Base-by-base conservation (phyloP, 2,888 invertebrate species). In the Scaptomyza caliginosa region DNA sequence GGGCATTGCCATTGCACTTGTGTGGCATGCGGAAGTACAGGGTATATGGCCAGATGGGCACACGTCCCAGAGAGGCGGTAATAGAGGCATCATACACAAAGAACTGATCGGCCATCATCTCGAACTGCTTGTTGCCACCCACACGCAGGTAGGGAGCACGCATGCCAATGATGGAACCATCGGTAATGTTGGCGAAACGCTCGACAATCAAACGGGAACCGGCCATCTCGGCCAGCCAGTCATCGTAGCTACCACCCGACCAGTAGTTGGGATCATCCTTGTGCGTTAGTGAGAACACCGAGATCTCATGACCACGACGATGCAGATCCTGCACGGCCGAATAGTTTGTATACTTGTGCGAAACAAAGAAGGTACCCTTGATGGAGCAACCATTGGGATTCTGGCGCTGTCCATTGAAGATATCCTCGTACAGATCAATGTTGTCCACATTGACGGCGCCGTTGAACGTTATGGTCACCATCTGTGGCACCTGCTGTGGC, bases 11-110 rank as follows among this genome's bases (percentile, higher is more conserved):
- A 91, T 97, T 97, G 91, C 98, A 98, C 91, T 96, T 97, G 92
- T 98, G 98, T 0, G 98, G 97, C 96, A 98, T 97, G 69, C 97
- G 94, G 95, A 97, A 98, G 93, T 98, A 98, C 21, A 99, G 92
- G 2, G 98, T 98, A 93, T 98, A 99, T 0, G 99, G 99, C 98
- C 98, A 99, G 90, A 97, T 96, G 50, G 98, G 98, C 23, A 97
- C 97, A 46, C 97, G 95, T 30, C 95, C 94, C 55, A 97, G 93
- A 0, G 97, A 96, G 23, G 97, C 97, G 1, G 97, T 97, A 89
- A 98, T 97, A 10, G 98, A 97, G 21, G 98, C 97, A 90, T 98
- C 98, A 90, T 98, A 98, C 6, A 96, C 95, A 91, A 98, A 98
- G 92, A 96, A 97, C 90, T 98, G 96, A 91, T 98, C 97, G 55